phyloP scores from a whole-genome alignment of 1,140 invertebrate genomes.

The Battus philenor region DNA sequence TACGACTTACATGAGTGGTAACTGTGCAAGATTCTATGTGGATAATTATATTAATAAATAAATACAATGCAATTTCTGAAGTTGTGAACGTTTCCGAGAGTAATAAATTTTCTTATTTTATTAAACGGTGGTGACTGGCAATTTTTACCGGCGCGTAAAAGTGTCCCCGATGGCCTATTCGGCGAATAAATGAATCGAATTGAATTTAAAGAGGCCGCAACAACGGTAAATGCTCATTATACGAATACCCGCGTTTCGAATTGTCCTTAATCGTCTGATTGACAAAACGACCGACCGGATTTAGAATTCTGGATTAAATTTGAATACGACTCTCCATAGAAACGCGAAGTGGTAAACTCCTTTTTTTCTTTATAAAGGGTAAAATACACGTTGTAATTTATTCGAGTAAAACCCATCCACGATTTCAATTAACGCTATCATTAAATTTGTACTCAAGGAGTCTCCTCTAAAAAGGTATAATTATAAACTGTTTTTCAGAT shows the following conservation, averaged over 20 bases:
- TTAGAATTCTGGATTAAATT: slow-evolving; percentile 13
- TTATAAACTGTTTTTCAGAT: no score
- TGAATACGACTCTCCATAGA: not conserved
- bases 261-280: slow-evolving; percentile 14
- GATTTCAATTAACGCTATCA: slow-evolving; percentile 1
- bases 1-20: no score
- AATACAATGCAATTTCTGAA: no score
- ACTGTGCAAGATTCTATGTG: no score
- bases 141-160: slow-evolving; percentile 4
- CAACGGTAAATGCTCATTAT: slow-evolving; percentile 11
- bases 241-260: slow-evolving; percentile 3
- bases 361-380: slow-evolving; percentile 11
- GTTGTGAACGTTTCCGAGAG: no score
- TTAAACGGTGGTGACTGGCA: slow-evolving; percentile 2
- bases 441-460: not conserved
- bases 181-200: slow-evolving; percentile 13
- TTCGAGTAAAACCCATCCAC: not conserved
- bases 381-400: not conserved
- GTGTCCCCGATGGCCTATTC: slow-evolving; percentile 9
- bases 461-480: no score
- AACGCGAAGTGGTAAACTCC: not conserved
- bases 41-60: no score
- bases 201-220: slow-evolving; percentile 10
- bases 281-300: slow-evolving; percentile 7
- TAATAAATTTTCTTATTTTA: not conserved